phyloP scores from a whole-genome alignment of 2,113 vertebrate species.

The Chaenogobius annularis region DNA sequence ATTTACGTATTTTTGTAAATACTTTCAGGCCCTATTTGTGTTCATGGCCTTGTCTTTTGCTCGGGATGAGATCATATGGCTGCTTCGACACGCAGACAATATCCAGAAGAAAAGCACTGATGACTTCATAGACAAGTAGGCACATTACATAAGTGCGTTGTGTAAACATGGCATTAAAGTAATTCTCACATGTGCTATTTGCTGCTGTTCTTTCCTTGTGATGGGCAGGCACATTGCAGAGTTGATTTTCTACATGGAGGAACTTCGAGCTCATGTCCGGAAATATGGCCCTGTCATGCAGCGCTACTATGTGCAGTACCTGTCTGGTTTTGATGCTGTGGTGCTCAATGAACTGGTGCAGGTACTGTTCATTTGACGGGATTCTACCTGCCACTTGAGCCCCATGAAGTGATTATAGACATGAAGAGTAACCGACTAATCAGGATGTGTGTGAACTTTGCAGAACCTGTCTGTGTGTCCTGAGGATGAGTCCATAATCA shows the following conservation, averaged over 20 bases:
- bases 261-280: slow-evolving; percentile 92
- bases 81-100: slow-evolving; percentile 97
- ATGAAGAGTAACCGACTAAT: background rate
- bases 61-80: slow-evolving; percentile 98
- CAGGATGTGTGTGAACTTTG: slow-evolving; percentile 16
- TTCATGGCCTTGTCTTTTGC: slow-evolving; percentile 99
- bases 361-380: slow-evolving; percentile 69
- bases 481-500: slow-evolving; percentile 98
- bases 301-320: slow-evolving; percentile 96
- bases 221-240: slow-evolving; percentile 90
- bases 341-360: slow-evolving; percentile 98
- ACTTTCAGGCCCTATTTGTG: slow-evolving; percentile 90
- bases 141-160: background rate
- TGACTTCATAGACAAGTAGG: slow-evolving; percentile 95
- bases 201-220: background rate
- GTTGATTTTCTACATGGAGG: slow-evolving; percentile 99
- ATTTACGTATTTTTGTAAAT: background rate
- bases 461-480: slow-evolving; percentile 98
- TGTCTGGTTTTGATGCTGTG: slow-evolving; percentile 97
- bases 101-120: slow-evolving; percentile 99
- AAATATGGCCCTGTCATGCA: slow-evolving; percentile 98
- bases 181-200: background rate
- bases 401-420: background rate
- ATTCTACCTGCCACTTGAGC: too few species aligned
- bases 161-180: background rate